Evolutionary conservation across 2,888 invertebrate genomes (phyloP).

Genomic region (Darwinula stevensoni): DNA sequence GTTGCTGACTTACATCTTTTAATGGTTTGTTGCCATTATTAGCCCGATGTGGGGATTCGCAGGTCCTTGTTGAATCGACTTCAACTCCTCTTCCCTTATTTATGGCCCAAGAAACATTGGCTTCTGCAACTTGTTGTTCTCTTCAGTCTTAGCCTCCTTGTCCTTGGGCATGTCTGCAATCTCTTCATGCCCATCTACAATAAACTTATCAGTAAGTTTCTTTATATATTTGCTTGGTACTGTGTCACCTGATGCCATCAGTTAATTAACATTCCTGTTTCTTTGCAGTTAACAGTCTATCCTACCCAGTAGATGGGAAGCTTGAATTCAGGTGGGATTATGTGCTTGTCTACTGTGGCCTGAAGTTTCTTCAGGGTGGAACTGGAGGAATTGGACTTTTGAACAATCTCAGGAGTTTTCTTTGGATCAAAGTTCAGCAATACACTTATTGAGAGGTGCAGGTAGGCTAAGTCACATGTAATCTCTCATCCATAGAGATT

Average conservation of each 20-base stretch:
- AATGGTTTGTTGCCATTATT: too few relatives aligned
- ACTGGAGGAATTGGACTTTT: slow-evolving; percentile 76
- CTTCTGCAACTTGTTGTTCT: slow-evolving; percentile 49
- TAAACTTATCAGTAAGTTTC: slow-evolving; percentile 48
- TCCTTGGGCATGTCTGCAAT: slow-evolving; percentile 55
- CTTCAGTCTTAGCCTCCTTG: slow-evolving; percentile 42
- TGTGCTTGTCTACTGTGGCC: slow-evolving; percentile 48
- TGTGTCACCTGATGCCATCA: slow-evolving; percentile 4
- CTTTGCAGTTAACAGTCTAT: slow-evolving; percentile 45
- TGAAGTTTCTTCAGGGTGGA: slow-evolving; percentile 85
- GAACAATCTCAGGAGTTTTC: slow-evolving; percentile 60
- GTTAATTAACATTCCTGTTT: too few relatives aligned
- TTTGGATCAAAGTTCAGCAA: slow-evolving; percentile 90
- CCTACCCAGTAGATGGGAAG: slow-evolving; percentile 11
- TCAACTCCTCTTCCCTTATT: slow-evolving; percentile 56
- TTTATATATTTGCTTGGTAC: slow-evolving; percentile 1
- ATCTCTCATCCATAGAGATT: too few relatives aligned
- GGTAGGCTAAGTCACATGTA: too few relatives aligned
- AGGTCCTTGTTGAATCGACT: too few relatives aligned
- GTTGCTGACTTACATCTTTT: too few relatives aligned
- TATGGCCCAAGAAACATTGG: slow-evolving; percentile 65
- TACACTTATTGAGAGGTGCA: slow-evolving; percentile 61
- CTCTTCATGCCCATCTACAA: slow-evolving; percentile 75
- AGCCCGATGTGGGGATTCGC: too few relatives aligned
- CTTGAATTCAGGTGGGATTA: slow-evolving; percentile 56